phyloP scores from a whole-genome alignment of 1,140 invertebrate species.

The Centruroides sculpturatus region DNA sequence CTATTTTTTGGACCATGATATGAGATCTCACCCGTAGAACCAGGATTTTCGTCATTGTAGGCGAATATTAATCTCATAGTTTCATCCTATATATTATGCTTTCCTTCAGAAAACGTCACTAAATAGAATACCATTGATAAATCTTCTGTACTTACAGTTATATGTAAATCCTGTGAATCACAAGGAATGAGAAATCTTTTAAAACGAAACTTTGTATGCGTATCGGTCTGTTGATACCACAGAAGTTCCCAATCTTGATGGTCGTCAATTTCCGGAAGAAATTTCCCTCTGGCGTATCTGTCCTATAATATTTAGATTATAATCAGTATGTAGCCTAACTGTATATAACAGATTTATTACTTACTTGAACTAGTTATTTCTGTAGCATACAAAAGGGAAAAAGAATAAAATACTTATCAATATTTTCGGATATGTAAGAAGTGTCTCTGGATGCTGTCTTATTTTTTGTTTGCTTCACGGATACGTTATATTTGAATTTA shows the following conservation, averaged over 20 bases:
- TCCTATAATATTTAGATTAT: conserved; percentile 15
- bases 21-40: conserved; percentile 13
- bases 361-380: too few relatives aligned
- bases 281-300: conserved; percentile 17
- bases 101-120: not conserved
- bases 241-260: conserved; percentile 20
- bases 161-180: conserved; percentile 15
- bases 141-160: conserved; percentile 2
- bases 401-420: too few relatives aligned
- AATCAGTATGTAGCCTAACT: too few relatives aligned
- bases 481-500: too few relatives aligned
- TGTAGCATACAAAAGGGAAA: too few relatives aligned
- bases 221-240: conserved; percentile 20
- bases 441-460: too few relatives aligned
- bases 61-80: conserved; percentile 21
- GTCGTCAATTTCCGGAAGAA: conserved; percentile 18
- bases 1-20: conserved; percentile 17
- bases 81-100: conserved; percentile 16
- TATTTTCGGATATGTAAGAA: too few relatives aligned
- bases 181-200: conserved; percentile 20
- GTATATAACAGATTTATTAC: too few relatives aligned
- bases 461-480: too few relatives aligned
- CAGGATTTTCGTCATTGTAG: conserved; percentile 19
- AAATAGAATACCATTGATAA: not conserved
- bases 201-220: conserved; percentile 20